phyloP scores from a whole-genome alignment of 2,797 vertebrate species.

The Pseudochirops cupreus region DNA sequence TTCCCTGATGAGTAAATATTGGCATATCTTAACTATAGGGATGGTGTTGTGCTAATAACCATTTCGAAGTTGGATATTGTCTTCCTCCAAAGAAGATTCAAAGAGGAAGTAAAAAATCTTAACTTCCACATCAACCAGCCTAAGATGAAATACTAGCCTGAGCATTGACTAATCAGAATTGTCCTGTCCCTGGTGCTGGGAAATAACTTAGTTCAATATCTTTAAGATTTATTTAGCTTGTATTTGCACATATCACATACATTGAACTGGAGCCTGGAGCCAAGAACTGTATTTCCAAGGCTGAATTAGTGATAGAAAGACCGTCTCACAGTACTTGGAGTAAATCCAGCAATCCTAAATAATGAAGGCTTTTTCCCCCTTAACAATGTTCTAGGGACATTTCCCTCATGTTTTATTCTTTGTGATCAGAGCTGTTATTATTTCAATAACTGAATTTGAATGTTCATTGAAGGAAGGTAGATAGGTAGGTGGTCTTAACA shows the following conservation, averaged over 20 bases:
- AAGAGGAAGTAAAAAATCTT: conserved; percentile 64
- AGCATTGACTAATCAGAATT: conserved; percentile 61
- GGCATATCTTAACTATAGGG: conserved; percentile 65
- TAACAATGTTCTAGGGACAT: conserved; percentile 68
- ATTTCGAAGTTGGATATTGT: conserved; percentile 64
- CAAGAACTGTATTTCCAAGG: conserved; percentile 74
- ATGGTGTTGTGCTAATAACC: conserved; percentile 51
- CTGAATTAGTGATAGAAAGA: conserved; percentile 70
- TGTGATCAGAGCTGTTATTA: conserved; percentile 64
- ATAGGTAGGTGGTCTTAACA: conserved; percentile 31
- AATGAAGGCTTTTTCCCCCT: conserved; percentile 68
- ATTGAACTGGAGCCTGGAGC: conserved; percentile 71
- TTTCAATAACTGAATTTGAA: conserved; percentile 31
- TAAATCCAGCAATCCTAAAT: conserved; percentile 76
- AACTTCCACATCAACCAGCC: conserved; percentile 61
- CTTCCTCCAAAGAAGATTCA: conserved; percentile 75
- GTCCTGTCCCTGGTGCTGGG: conserved; percentile 47
- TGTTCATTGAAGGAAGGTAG: conserved; percentile 41
- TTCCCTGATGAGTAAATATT: conserved; percentile 62
- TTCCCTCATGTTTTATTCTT: conserved; percentile 72
- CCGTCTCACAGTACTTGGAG: conserved; percentile 76
- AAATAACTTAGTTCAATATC: conserved; percentile 73
- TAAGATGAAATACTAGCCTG: conserved; percentile 70
- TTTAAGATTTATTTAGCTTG: conserved; percentile 76
- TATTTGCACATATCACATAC: conserved; percentile 61